Evolutionary conservation across 2,888 invertebrate genomes (phyloP), one percentile per base, ranked within the genome.

Genomic region (Amiota communis): DNA sequence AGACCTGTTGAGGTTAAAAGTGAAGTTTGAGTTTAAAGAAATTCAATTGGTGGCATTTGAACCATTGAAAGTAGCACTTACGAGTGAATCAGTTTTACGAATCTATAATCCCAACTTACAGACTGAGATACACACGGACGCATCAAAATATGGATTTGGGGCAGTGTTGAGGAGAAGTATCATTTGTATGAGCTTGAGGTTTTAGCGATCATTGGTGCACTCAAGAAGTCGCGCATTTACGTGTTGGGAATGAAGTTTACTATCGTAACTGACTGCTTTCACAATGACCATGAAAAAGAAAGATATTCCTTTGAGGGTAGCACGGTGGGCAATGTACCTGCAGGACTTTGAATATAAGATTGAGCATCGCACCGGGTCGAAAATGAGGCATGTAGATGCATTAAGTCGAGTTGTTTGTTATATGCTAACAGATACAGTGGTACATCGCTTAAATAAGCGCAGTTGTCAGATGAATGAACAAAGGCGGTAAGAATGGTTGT

Each of bases 71-170:
- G 15, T 56, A 23, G 56, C 71, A 15, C 63, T 72, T 17, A 72
- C 64, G 17, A 72, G 56, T 46, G 72, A 71, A 63, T 71, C 77
- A 23, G 76, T 75, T n/a, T 23, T 80, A 15, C 76, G 71, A 46
- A 46, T 81, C 36, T 81, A 73, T 73, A 64, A 76, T 11, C 73
- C 75, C 9, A 72, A 61, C 46, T 76, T 79, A 0, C 23, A 48
- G 56, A 80, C 80, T 8, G 80, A 81, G 56, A 64, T 81, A 6
- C 79, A 80, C 64, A 75, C 82, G 9, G 80, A 82, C 59, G 78
- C 77, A 17, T 23, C 77, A 20, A 51, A 11, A 4, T n/a, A 51
- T 51, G 51, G 4, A 51, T 51, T 51, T n/a, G 51, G 51, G 51
- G 4, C 51, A 51, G 1, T 51, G 51, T 51, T n/a, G 51, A 51